A percentile compares a stretch with the other conserved stretches of the same genome.
Evolutionary conservation across 2,797 vertebrate species (phyloP).

Genomic region (Lemur catta): DNA sequence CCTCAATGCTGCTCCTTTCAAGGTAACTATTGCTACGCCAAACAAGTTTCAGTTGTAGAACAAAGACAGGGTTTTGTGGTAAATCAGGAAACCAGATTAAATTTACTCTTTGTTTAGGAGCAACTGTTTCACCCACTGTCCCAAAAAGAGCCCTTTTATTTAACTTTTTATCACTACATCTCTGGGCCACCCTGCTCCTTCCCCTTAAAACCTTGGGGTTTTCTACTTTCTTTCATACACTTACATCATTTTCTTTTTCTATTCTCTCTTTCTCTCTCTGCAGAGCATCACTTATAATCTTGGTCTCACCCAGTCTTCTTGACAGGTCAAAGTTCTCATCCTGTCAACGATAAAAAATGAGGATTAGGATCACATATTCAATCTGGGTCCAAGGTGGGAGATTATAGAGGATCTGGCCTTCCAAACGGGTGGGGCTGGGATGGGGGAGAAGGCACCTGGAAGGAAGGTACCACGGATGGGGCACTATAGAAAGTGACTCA

Average conservation of each 20-base stretch:
- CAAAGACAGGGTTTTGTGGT: neutral
- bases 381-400: neutral
- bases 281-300: constrained; percentile 37
- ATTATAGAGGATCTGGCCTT: neutral
- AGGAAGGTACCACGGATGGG: neutral
- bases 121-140: neutral
- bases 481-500: neutral
- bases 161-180: neutral
- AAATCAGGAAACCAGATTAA: neutral
- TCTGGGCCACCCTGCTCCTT: neutral
- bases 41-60: neutral
- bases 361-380: neutral
- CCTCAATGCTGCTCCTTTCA: neutral
- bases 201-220: neutral
- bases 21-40: neutral
- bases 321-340: constrained; percentile 44
- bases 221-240: neutral
- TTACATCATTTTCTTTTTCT: constrained; percentile 74
- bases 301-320: constrained; percentile 65
- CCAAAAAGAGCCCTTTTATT: neutral
- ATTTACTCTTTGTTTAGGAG: neutral
- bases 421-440: neutral
- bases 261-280: constrained; percentile 58
- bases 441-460: neutral
- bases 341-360: constrained; percentile 56